phyloP scores from a whole-genome alignment of 1,140 invertebrate species.

The Stratiolaelaps scimitus region DNA sequence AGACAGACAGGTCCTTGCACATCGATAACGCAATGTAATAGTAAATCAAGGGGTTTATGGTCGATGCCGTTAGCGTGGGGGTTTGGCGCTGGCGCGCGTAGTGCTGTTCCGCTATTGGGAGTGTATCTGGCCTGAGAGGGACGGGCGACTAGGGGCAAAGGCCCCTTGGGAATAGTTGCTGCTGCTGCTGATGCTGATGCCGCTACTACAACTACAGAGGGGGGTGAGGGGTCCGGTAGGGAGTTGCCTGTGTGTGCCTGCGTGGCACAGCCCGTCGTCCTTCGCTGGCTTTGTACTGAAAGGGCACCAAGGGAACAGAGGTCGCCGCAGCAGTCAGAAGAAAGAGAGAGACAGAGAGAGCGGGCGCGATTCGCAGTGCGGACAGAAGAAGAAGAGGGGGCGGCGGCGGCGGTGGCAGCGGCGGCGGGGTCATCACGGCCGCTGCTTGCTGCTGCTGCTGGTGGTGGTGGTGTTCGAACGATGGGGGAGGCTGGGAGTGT shows the following conservation, averaged over 20 bases:
- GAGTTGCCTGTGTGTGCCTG: no score
- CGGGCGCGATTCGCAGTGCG: no score
- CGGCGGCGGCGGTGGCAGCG: background rate
- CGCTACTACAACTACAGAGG: background rate
- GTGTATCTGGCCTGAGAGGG: background rate
- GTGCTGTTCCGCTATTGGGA: background rate
- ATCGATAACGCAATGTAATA: constrained; percentile 28
- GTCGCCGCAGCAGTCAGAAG: no score
- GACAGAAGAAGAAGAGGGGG: no score
- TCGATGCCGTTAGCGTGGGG: no score
- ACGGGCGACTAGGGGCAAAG: background rate
- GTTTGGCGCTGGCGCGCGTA: no score
- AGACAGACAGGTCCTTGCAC: constrained; percentile 6
- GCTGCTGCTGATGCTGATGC: background rate
- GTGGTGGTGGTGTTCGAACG: background rate
- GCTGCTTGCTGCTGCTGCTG: background rate
- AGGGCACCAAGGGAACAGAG: no score
- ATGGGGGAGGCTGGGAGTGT: constrained; percentile 3
- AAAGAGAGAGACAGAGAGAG: no score
- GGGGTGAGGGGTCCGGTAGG: no score
- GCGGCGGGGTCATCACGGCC: background rate
- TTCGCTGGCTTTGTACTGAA: no score
- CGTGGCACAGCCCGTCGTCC: no score
- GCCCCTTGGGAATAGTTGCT: background rate
- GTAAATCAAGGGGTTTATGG: constrained; percentile 27